phyloP scores from a whole-genome alignment of 2,888 invertebrate species.

The Lapara coniferarum region DNA sequence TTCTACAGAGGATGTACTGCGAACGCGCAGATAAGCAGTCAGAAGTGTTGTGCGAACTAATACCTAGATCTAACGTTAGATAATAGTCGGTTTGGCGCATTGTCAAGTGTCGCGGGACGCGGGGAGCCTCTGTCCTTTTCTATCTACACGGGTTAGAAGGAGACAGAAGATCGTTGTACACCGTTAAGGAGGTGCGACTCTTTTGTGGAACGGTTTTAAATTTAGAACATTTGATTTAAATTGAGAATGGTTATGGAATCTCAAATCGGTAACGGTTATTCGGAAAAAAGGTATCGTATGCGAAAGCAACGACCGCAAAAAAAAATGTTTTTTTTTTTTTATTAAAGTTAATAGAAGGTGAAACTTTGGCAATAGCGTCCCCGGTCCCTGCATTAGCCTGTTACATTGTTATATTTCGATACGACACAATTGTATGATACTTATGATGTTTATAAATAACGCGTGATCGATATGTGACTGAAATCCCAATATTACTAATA shows the following conservation, averaged over 20 bases:
- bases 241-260: not conserved
- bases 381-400: constrained; percentile 2
- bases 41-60: constrained; percentile 64
- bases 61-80: constrained; percentile 54
- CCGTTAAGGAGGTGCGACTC: not conserved
- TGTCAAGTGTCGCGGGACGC: constrained; percentile 53
- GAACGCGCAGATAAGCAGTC: constrained; percentile 53
- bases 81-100: constrained; percentile 65
- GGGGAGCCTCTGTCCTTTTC: constrained; percentile 26
- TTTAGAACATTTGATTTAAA: not conserved
- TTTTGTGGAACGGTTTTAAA: not conserved
- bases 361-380: not conserved
- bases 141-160: not conserved
- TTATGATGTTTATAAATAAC: constrained; percentile 3
- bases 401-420: constrained; percentile 16
- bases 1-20: constrained; percentile 60
- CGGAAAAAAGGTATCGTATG: too few species aligned
- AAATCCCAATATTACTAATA: not conserved
- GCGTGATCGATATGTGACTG: constrained; percentile 12
- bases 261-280: not conserved
- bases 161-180: not conserved
- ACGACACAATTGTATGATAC: constrained; percentile 3
- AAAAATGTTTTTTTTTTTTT: not conserved
- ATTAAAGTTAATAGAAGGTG: not conserved
- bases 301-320: not conserved